These are phyloP conservation scores for Pogonocherus hispidulus DNA, from an alignment of 2,888 invertebrate genomes.

Conservation along the genomic window DNA sequence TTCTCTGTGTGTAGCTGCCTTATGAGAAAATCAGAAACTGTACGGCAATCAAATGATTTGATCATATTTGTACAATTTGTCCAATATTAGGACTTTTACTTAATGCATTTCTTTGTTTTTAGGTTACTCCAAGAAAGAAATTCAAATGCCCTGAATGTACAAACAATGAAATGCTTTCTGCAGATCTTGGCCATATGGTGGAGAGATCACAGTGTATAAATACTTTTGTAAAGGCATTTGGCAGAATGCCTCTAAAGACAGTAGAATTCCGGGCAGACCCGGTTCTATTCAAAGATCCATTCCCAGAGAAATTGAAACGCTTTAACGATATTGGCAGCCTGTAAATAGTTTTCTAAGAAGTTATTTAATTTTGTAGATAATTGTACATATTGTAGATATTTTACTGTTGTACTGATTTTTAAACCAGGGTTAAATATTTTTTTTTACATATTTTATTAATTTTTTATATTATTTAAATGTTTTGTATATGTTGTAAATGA, in stretches of 20 bases:
- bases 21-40: no score
- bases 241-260: conserved; percentile 87
- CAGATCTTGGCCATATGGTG: conserved; percentile 93
- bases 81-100: no score
- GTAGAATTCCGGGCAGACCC: conserved; percentile 97
- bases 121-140: conserved; percentile 95
- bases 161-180: conserved; percentile 94
- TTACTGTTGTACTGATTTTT: conserved; percentile 54
- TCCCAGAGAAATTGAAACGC: conserved; percentile 87
- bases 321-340: conserved; percentile 93
- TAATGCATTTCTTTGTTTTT: conserved; percentile 49
- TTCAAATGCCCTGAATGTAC: conserved; percentile 97
- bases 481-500: conserved; percentile 56
- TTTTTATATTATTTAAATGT: conserved; percentile 44
- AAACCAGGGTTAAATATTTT: conserved; percentile 54
- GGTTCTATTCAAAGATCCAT: conserved; percentile 88
- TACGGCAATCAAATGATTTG: no score
- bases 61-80: no score
- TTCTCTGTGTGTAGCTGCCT: no score
- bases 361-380: conserved; percentile 49
- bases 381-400: conserved; percentile 53
- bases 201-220: conserved; percentile 93
- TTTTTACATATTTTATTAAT: conserved; percentile 52
- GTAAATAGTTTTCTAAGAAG: conserved; percentile 67
- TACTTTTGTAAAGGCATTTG: conserved; percentile 80